phyloP scores from a whole-genome alignment of 2,113 vertebrate genomes.

The Notothenia coriiceps region DNA sequence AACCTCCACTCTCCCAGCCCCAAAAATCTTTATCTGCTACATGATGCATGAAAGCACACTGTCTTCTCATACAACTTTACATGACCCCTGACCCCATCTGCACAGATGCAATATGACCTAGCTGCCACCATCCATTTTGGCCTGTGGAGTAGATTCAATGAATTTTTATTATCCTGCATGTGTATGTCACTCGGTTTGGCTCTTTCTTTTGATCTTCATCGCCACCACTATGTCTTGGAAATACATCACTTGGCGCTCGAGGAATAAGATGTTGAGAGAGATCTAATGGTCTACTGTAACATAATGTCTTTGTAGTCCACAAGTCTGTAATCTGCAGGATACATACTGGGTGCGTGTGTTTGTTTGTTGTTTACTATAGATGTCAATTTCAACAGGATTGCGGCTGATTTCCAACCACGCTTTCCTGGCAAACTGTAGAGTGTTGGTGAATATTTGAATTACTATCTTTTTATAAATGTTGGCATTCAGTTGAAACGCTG shows the following conservation, averaged over 20 bases:
- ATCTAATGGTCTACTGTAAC: neutral
- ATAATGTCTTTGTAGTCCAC: slow-evolving; percentile 22
- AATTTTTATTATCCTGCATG: slow-evolving; percentile 94
- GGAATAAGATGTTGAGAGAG: slow-evolving; percentile 26
- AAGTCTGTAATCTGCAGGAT: slow-evolving; percentile 42
- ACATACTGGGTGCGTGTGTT: slow-evolving; percentile 53
- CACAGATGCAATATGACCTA: slow-evolving; percentile 96
- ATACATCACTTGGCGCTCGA: slow-evolving; percentile 39
- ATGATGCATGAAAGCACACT: slow-evolving; percentile 97
- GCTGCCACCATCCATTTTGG: slow-evolving; percentile 94
- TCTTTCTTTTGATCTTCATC: slow-evolving; percentile 68
- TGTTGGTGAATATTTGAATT: slow-evolving; percentile 49
- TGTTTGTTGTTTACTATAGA: slow-evolving; percentile 50
- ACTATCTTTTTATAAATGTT: slow-evolving; percentile 51
- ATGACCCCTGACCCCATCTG: slow-evolving; percentile 89
- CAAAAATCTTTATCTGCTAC: slow-evolving; percentile 97
- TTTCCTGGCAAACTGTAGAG: slow-evolving; percentile 50
- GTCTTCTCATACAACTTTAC: slow-evolving; percentile 92
- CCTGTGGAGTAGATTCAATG: slow-evolving; percentile 95
- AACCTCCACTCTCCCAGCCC: slow-evolving; percentile 57
- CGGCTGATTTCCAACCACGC: slow-evolving; percentile 55
- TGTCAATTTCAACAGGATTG: slow-evolving; percentile 57
- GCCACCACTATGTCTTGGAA: slow-evolving; percentile 63
- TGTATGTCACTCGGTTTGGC: slow-evolving; percentile 66
- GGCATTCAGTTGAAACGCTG: slow-evolving; percentile 51